These are phyloP conservation scores for Dascillus cervinus DNA, from an alignment of 2,888 invertebrate species.

Conservation along the genomic window DNA sequence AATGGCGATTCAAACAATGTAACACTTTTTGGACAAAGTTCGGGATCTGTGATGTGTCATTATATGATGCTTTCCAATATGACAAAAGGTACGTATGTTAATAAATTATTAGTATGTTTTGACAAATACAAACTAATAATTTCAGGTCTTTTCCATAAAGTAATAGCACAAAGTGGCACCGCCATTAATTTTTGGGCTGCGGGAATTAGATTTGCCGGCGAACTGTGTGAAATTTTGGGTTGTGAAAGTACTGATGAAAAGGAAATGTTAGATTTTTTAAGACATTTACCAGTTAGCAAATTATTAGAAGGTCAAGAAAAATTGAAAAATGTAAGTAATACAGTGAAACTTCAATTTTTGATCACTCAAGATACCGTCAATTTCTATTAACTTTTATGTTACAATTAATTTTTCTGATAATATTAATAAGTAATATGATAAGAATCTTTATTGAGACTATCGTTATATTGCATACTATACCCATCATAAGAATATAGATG, in stretches of 20 bases:
- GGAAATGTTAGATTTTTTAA: conserved; percentile 35
- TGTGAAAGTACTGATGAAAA: conserved; percentile 25
- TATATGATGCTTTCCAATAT: conserved; percentile 45
- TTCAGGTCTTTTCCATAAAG: conserved; percentile 32
- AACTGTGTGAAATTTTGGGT: conserved; percentile 17
- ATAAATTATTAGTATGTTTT: not conserved
- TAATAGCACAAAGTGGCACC: conserved; percentile 34
- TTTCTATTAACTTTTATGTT: no score
- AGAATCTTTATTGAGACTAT: no score
- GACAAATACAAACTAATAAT: not conserved
- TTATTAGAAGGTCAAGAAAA: conserved; percentile 13
- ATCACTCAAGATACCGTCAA: no score
- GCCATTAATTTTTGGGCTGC: conserved; percentile 29
- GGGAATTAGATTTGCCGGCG: conserved; percentile 30
- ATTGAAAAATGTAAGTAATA: conserved; percentile 16
- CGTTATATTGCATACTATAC: no score
- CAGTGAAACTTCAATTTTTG: no score
- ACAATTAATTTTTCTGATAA: no score
- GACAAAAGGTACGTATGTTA: conserved; percentile 32
- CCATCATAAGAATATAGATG: no score
- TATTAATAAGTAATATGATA: no score
- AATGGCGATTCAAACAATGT: conserved; percentile 47
- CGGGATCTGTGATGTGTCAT: conserved; percentile 45
- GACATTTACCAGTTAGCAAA: conserved; percentile 13
- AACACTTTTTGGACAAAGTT: conserved; percentile 48